These are phyloP conservation scores for Nyctibius bracteatus DNA, from an alignment of 2,113 vertebrate species.

Conservation along the genomic window DNA sequence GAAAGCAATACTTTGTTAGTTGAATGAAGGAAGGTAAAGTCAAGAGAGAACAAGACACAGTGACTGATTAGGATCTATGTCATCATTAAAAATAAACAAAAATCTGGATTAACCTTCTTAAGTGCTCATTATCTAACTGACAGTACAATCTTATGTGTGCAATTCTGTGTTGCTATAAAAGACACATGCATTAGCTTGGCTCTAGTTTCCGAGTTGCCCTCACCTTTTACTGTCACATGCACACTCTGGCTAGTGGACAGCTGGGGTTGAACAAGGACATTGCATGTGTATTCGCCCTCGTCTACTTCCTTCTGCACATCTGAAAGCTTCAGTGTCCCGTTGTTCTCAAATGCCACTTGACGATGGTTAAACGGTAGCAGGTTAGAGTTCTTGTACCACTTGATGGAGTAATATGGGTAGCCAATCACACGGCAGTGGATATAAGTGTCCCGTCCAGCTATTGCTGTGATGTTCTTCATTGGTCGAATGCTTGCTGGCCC, in stretches of 20 bases:
- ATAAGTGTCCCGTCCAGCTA: conserved; percentile 93
- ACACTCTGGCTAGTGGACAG: conserved; percentile 96
- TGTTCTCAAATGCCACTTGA: conserved; percentile 97
- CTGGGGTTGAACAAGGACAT: conserved; percentile 93
- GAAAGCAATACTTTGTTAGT: background rate
- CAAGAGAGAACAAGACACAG: background rate
- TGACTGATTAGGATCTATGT: background rate
- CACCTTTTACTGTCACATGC: conserved; percentile 93
- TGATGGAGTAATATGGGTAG: conserved; percentile 98
- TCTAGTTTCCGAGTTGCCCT: background rate
- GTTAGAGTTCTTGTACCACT: conserved; percentile 98
- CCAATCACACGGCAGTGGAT: conserved; percentile 98
- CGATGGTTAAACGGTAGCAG: conserved; percentile 97
- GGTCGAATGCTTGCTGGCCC: conserved; percentile 95
- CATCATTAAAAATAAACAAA: conserved; percentile 1
- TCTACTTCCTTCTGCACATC: conserved; percentile 96
- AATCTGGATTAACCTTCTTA: background rate
- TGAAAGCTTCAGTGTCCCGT: conserved; percentile 92
- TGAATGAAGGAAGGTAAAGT: background rate
- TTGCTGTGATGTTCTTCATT: conserved; percentile 98
- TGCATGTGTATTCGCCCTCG: conserved; percentile 95
- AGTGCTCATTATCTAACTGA: background rate
- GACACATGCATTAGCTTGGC: background rate
- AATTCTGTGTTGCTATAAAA: background rate
- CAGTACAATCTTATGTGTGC: accelerated